These are phyloP conservation scores for Temnopleurus reevesii DNA, from an alignment of 53 echinoderm and acorn worm species.

Conservation along the genomic window DNA sequence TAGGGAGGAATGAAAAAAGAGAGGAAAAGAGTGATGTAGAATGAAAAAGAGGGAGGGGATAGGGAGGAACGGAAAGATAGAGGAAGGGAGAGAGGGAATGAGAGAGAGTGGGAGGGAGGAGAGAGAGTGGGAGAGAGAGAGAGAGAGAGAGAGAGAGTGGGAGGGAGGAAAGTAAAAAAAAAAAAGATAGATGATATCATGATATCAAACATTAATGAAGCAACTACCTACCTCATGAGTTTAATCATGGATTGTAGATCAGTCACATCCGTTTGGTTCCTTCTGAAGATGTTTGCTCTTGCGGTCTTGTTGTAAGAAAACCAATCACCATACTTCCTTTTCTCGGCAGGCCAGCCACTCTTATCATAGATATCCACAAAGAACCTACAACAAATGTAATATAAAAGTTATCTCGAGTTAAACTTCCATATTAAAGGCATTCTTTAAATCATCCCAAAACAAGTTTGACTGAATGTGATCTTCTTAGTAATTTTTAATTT, in stretches of 20 bases:
- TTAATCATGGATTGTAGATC: slow-evolving; percentile 83
- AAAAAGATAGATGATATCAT: neutral
- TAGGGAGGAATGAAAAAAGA: neutral
- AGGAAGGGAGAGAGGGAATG: neutral
- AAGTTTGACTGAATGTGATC: too few species aligned
- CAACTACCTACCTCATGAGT: slow-evolving; percentile 81
- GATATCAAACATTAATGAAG: neutral
- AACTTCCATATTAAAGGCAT: too few species aligned
- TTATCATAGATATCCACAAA: slow-evolving; percentile 75
- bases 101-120: neutral
- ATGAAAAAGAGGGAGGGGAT: neutral
- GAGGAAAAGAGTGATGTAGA: neutral
- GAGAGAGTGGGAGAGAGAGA: neutral
- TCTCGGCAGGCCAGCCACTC: slow-evolving; percentile 70
- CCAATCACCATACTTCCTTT: slow-evolving; percentile 75
- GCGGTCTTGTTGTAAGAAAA: slow-evolving; percentile 82
- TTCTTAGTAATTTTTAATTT: too few species aligned
- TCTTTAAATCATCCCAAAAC: too few species aligned
- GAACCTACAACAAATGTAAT: too few species aligned
- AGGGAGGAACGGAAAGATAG: neutral
- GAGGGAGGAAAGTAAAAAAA: neutral
- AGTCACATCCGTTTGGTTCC: slow-evolving; percentile 78
- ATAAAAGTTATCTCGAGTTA: too few species aligned
- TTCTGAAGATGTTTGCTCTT: slow-evolving; percentile 84
- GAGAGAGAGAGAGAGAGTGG: neutral